Evolutionary conservation across 2,797 vertebrate genomes (phyloP).

Genomic region (Chromobotia macracanthus): DNA sequence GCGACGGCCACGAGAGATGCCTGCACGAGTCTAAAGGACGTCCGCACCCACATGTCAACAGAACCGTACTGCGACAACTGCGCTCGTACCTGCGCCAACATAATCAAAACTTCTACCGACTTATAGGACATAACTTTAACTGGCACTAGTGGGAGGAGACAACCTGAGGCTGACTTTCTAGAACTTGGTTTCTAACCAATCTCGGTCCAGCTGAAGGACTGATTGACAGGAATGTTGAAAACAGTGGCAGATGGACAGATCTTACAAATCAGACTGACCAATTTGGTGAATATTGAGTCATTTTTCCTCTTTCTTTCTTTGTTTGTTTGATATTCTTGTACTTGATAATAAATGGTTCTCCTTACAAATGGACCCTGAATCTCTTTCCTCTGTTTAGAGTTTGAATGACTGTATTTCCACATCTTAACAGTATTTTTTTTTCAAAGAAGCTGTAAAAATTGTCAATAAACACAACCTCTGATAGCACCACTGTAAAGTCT

Average conservation of each 20-base stretch:
- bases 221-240: constrained; percentile 44
- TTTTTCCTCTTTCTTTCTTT: constrained; percentile 63
- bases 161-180: neutral
- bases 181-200: constrained; percentile 27
- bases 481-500: no score
- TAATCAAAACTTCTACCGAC: constrained; percentile 90
- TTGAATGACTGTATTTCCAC: neutral
- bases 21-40: constrained; percentile 93
- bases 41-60: constrained; percentile 87
- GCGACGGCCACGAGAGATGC: constrained; percentile 89
- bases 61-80: constrained; percentile 87
- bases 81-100: constrained; percentile 89
- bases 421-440: no score
- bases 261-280: constrained; percentile 61
- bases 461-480: no score
- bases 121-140: constrained; percentile 90
- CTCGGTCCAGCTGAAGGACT: constrained; percentile 42
- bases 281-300: constrained; percentile 68
- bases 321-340: constrained; percentile 84
- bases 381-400: constrained; percentile 32
- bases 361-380: constrained; percentile 69
- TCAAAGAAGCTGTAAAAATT: neutral
- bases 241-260: constrained; percentile 44
- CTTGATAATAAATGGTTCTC: constrained; percentile 84
- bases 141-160: constrained; percentile 79